phyloP scores from a whole-genome alignment of 2,113 vertebrate species.

The Picathartes gymnocephalus region DNA sequence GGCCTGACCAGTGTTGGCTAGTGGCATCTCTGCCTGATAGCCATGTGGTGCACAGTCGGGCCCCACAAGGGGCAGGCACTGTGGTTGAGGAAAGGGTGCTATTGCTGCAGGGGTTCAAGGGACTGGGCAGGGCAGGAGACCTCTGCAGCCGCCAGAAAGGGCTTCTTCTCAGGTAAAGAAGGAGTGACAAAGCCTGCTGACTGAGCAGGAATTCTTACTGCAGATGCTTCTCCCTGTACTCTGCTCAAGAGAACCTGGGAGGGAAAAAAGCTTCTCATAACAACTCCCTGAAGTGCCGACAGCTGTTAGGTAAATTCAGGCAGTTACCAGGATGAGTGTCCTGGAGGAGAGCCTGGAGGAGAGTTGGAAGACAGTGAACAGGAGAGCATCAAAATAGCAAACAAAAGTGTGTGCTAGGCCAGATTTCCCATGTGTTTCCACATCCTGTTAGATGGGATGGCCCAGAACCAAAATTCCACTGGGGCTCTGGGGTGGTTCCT shows the following conservation, averaged over 20 bases:
- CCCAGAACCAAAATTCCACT: background rate
- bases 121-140: background rate
- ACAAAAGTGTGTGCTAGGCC: fast-evolving
- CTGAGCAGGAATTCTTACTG: background rate
- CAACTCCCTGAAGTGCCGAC: background rate
- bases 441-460: background rate
- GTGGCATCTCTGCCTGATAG: background rate
- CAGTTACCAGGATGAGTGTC: background rate
- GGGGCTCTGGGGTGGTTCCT: background rate
- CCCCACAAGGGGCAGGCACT: background rate
- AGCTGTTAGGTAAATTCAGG: background rate
- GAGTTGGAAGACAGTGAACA: background rate
- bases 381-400: background rate
- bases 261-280: background rate
- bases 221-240: background rate
- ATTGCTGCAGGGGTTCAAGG: background rate
- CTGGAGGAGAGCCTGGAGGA: background rate
- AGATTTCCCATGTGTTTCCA: fast-evolving
- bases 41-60: fast-evolving
- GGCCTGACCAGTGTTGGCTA: background rate
- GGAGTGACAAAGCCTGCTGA: background rate
- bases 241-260: background rate
- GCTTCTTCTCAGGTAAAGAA: background rate
- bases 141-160: background rate
- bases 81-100: background rate